phyloP scores from a whole-genome alignment of 2,797 vertebrate genomes.

The Cyclura pinguis region DNA sequence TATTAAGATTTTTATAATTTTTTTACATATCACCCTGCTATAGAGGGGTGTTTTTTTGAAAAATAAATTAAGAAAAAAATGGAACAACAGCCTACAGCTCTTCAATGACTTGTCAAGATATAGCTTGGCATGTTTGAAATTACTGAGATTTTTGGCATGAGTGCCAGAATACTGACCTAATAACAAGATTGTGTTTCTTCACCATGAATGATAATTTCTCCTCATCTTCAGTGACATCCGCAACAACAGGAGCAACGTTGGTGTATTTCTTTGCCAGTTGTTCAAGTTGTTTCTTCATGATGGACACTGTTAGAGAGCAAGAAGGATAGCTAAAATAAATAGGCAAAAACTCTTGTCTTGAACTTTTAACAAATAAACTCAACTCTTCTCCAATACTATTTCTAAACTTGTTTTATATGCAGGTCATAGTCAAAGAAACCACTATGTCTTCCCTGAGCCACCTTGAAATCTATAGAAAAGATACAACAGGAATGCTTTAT shows the following conservation, averaged over 20 bases:
- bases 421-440: neutral
- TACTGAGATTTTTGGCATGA: neutral
- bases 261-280: slow-evolving; percentile 85
- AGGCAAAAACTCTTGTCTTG: neutral
- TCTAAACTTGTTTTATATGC: neutral
- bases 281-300: slow-evolving; percentile 87
- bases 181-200: slow-evolving; percentile 90
- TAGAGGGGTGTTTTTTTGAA: neutral
- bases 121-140: neutral
- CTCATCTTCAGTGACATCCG: slow-evolving; percentile 87
- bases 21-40: neutral
- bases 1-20: neutral
- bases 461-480: neutral
- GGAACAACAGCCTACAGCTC: neutral
- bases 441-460: neutral
- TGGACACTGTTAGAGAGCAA: slow-evolving; percentile 83
- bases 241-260: slow-evolving; percentile 85
- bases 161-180: slow-evolving; percentile 85
- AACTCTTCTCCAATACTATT: neutral
- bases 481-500: too few relatives aligned
- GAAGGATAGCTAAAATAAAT: slow-evolving; percentile 11
- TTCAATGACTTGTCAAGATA: neutral
- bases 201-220: slow-evolving; percentile 87
- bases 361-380: neutral
- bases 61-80: neutral